Percentiles rank a stretch among this genome's conserved stretches.
phyloP scores from a whole-genome alignment of 2,888 invertebrate species.

The Eupithecia vulgata region DNA sequence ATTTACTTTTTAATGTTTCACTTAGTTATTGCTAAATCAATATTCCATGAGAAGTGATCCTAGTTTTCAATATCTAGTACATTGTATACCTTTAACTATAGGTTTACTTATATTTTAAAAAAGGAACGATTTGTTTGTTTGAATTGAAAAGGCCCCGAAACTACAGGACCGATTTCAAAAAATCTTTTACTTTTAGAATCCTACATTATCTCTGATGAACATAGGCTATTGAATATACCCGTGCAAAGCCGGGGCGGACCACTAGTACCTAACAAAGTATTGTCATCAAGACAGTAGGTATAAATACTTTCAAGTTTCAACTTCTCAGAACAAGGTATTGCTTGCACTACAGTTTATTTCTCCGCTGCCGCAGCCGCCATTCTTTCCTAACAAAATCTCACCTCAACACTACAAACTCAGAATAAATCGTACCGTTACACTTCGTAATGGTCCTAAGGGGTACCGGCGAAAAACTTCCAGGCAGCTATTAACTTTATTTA shows the following conservation, averaged over 20 bases:
- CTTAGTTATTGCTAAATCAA: not conserved
- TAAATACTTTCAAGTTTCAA: not conserved
- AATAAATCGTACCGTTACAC: conserved; percentile 79
- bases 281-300: not conserved
- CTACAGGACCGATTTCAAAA: too few species aligned
- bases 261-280: not conserved
- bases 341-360: not conserved
- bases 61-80: not conserved
- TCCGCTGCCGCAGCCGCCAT: conserved; percentile 17
- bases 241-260: too few species aligned
- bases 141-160: too few species aligned
- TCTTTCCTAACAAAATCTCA: conserved; percentile 16
- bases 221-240: too few species aligned
- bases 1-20: not conserved
- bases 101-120: too few species aligned
- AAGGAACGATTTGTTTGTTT: too few species aligned
- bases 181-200: too few species aligned
- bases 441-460: conserved; percentile 77
- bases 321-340: not conserved
- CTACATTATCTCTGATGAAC: too few species aligned
- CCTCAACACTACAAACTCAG: conserved; percentile 72
- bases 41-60: not conserved
- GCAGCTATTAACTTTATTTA: conserved; percentile 82
- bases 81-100: too few species aligned
- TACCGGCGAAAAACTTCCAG: conserved; percentile 77